Conservation (phyloP, 2,888 invertebrate genomes). For the Pollenia amentaria region DNA sequence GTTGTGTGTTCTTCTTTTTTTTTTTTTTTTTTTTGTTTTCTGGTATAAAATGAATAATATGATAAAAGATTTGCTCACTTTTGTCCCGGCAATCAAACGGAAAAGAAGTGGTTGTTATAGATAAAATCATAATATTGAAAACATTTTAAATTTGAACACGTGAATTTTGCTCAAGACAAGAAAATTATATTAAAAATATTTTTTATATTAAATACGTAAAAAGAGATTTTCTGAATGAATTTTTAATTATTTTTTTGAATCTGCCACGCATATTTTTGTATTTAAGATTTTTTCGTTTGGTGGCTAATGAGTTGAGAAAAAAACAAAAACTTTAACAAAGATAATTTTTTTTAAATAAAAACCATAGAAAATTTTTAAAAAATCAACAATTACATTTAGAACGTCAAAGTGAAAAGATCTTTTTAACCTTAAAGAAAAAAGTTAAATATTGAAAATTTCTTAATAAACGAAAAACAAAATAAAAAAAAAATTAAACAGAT, state of each 20-base stretch:
- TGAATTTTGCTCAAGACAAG: constrained; percentile 54
- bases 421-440: constrained; percentile 38
- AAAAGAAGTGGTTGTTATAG: constrained; percentile 76
- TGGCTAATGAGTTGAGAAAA: constrained; percentile 6
- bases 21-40: constrained; percentile 28
- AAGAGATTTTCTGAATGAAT: constrained; percentile 59
- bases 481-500: constrained; percentile 11
- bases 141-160: constrained; percentile 49
- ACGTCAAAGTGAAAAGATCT: constrained; percentile 60
- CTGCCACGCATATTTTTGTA: constrained; percentile 39
- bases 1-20: constrained; percentile 5
- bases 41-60: constrained; percentile 69
- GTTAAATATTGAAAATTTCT: constrained; percentile 17
- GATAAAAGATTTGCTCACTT: constrained; percentile 81
- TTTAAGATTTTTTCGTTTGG: not conserved
- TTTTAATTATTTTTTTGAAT: constrained; percentile 4
- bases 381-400: constrained; percentile 54
- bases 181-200: constrained; percentile 18
- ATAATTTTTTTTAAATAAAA: constrained; percentile 65
- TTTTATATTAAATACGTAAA: constrained; percentile 49
- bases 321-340: not conserved
- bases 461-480: not conserved
- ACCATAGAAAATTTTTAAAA: constrained; percentile 41
- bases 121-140: constrained; percentile 43
- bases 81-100: constrained; percentile 82